Percentiles rank a stretch among this genome's conserved stretches.
Evolutionary conservation across 92 coral and sea anemone species (phyloP).

Genomic region (Epizoanthus stellaris): DNA sequence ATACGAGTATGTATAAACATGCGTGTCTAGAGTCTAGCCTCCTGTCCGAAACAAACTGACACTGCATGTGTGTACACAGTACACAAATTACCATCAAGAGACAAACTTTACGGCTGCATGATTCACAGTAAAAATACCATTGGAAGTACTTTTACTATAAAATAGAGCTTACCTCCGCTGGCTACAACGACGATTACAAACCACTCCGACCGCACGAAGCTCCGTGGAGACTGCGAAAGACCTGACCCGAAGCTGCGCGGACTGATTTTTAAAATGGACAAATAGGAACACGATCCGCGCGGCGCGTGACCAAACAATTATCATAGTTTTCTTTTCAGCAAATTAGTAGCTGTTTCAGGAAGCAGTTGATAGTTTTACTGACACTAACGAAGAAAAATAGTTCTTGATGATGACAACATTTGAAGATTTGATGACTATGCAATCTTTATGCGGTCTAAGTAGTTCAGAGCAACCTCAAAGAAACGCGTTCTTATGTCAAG

Average conservation of each 20-base stretch:
- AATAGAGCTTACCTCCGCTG: constrained; percentile 6
- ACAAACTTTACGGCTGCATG: background rate
- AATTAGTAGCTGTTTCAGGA: constrained; percentile 46
- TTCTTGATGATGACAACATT: constrained; percentile 17
- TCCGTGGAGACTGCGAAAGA: background rate
- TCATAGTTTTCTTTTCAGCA: constrained; percentile 33
- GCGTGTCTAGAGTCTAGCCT: too few species aligned
- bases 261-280: background rate
- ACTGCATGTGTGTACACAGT: too few species aligned
- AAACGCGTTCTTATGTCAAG: background rate
- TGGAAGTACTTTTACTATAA: background rate
- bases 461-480: background rate
- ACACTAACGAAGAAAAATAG: constrained; percentile 33
- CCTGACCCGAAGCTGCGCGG: background rate
- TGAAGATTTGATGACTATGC: background rate
- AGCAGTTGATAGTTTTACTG: constrained; percentile 46
- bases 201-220: background rate
- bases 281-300: constrained; percentile 10
- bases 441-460: background rate
- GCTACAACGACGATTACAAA: background rate
- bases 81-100: too few species aligned
- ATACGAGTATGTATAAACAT: too few species aligned
- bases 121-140: background rate
- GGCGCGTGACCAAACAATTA: constrained; percentile 44
- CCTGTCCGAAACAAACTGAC: too few species aligned